Evolutionary conservation across 2,888 invertebrate species (phyloP), one percentile per base, ranked within the genome.

Genomic region (Euphydryas editha): DNA sequence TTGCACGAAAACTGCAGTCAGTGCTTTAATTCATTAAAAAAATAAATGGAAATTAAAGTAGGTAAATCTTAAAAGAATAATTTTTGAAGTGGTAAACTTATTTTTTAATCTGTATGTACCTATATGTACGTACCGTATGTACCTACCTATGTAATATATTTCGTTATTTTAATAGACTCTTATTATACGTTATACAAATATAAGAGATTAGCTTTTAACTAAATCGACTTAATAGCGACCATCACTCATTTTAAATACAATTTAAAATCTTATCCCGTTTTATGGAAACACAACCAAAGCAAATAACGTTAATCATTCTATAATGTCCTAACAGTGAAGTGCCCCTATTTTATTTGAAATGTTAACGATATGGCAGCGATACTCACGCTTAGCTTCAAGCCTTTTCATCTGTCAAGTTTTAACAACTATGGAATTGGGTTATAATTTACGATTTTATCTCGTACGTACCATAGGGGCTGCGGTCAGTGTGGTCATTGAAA

Each of bases 401-500:
- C 92, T 92, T 92, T 92, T 92, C 90, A 92, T 92, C 90, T 92
- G 92, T 92, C 92, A 90, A 87, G 83, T 84, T 81, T 85, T 89
- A 90, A 91, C 90, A 89, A 82, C 89, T 85, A 83, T 85, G 86
- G 88, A 91, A 92, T 91, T 91, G 92, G 92, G 90, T 90, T 90
- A 90, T 92, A 92, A 92, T 92, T 92, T 92, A 92, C 87, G 90
- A 92, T 92, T 89, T 91, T 91, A 92, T 92, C 92, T 90, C 84
- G 78, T 65, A 77, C 76, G 84, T 84, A 85, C 87, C 87, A 92
- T 91, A 87, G 90, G 92, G 92, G 92, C 86, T 87, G 85, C 81
- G 89, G 87, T 88, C 88, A 88, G 85, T 78, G 80, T 81, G 83
- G 83, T 81, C 81, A 80, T 78, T 81, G 83, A 88, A 90, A 89